Evolutionary conservation across 30 jellyfish, hydroid and myxozoan genomes (phyloP).

Genomic region (Aurelia aurita complex sp. Pacific): DNA sequence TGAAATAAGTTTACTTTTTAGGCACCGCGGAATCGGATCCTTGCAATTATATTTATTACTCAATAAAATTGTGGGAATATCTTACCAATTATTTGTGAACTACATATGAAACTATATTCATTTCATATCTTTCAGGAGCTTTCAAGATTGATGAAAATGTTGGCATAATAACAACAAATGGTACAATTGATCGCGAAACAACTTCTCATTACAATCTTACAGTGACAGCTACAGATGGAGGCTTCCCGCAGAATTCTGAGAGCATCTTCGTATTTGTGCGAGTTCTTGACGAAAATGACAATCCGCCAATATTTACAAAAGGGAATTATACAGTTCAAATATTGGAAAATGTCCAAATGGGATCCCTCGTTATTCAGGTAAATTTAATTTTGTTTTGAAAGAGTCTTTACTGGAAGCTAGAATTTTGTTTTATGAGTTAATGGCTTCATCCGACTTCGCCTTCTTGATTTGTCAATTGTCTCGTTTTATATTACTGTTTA

Average conservation of each 20-base stretch:
- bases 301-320: slow-evolving; percentile 65
- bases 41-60: too few relatives aligned
- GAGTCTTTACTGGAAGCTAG: background rate
- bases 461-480: background rate
- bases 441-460: background rate
- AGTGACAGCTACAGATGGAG: slow-evolving; percentile 71
- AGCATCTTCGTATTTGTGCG: slow-evolving; percentile 11
- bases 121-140: slow-evolving; percentile 5
- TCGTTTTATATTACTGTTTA: too few relatives aligned
- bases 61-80: too few relatives aligned
- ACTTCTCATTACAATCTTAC: slow-evolving; percentile 51
- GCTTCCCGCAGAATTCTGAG: slow-evolving; percentile 65
- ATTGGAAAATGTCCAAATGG: slow-evolving; percentile 45
- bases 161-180: slow-evolving; percentile 58
- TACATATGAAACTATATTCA: background rate
- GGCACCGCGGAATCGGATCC: too few relatives aligned
- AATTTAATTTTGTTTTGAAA: too few relatives aligned
- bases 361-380: slow-evolving; percentile 42
- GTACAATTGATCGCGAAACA: slow-evolving; percentile 74
- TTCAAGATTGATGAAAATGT: slow-evolving; percentile 43
- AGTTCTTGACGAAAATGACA: slow-evolving; percentile 79
- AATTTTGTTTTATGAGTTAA: background rate
- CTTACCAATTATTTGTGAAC: too few relatives aligned
- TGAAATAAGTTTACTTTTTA: too few relatives aligned
- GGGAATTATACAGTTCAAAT: slow-evolving; percentile 9